phyloP scores from a whole-genome alignment of 1,140 invertebrate genomes.

The Sycobia sp. region DNA sequence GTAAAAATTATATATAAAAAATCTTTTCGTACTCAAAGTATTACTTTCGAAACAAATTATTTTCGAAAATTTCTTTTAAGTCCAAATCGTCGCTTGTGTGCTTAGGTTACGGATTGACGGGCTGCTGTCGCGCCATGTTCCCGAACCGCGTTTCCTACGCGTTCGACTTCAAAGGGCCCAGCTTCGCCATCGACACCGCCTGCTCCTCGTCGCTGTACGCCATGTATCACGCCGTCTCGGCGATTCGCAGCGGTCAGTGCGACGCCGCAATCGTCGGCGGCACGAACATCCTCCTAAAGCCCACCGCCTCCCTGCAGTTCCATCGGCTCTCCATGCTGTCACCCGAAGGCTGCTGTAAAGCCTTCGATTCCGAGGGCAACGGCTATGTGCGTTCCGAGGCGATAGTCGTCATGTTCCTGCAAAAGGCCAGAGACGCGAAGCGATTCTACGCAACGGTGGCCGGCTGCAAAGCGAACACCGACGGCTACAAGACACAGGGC shows the following conservation, averaged over 20 bases:
- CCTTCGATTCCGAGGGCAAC: constrained; percentile 88
- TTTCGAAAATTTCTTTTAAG: no score
- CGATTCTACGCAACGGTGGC: constrained; percentile 87
- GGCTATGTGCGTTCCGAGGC: constrained; percentile 94
- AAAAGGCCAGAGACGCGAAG: constrained; percentile 75
- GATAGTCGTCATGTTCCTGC: constrained; percentile 79
- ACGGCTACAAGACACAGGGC: constrained; percentile 86
- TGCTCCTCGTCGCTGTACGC: constrained; percentile 93
- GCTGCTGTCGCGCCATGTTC: constrained; percentile 93
- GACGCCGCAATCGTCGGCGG: constrained; percentile 93
- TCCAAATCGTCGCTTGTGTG: not conserved
- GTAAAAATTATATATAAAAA: no score
- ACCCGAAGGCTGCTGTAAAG: constrained; percentile 86
- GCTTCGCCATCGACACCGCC: constrained; percentile 92
- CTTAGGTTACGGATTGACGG: constrained; percentile 84
- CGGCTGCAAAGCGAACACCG: constrained; percentile 86
- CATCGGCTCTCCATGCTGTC: constrained; percentile 90
- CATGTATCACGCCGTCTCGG: constrained; percentile 81
- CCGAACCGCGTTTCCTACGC: constrained; percentile 94
- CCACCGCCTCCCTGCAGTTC: constrained; percentile 89
- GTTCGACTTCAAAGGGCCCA: constrained; percentile 92
- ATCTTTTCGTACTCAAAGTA: no score
- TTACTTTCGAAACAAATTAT: no score
- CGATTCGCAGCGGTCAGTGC: constrained; percentile 84
- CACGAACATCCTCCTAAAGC: constrained; percentile 82